A percentile compares a stretch with the other conserved stretches of the same genome.
phyloP scores from a whole-genome alignment of 2,797 vertebrate genomes.

The Enteromius fasciolatus region DNA sequence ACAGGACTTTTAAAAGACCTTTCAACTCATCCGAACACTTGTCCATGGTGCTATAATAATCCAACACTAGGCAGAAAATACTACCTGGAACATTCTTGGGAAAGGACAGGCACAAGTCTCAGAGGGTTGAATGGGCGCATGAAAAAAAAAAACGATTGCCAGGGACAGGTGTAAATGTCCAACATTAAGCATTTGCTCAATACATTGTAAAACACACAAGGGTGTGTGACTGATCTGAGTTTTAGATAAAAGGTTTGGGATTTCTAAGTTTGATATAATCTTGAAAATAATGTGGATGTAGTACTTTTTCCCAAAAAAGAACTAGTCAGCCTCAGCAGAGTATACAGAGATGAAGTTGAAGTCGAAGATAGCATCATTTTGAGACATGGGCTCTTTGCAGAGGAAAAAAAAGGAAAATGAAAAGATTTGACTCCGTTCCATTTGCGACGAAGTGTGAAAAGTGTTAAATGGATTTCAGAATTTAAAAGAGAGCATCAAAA shows the following conservation, averaged over 20 bases:
- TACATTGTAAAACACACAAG: slow-evolving; percentile 27
- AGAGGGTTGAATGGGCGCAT: slow-evolving; percentile 4
- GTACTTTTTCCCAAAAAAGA: slow-evolving; percentile 1
- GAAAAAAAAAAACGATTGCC: slow-evolving; percentile 45
- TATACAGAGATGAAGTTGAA: slow-evolving; percentile 17
- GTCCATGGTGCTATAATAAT: slow-evolving; percentile 64
- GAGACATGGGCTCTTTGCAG: slow-evolving; percentile 28
- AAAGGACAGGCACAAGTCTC: slow-evolving; percentile 44
- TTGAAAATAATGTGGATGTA: slow-evolving; percentile 22
- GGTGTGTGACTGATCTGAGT: not conserved
- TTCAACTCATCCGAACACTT: slow-evolving; percentile 49
- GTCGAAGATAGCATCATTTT: slow-evolving; percentile 26
- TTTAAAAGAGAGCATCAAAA: slow-evolving; percentile 40
- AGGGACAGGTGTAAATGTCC: slow-evolving; percentile 42
- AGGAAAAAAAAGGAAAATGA: not conserved
- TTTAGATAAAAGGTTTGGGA: slow-evolving; percentile 2
- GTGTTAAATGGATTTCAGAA: slow-evolving; percentile 44
- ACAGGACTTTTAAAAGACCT: slow-evolving; percentile 55
- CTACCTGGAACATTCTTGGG: slow-evolving; percentile 63
- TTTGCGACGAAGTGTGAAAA: slow-evolving; percentile 9
- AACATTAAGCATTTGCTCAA: slow-evolving; percentile 42
- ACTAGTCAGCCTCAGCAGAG: slow-evolving; percentile 28
- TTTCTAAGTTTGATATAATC: slow-evolving; percentile 14
- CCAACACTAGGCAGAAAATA: slow-evolving; percentile 67
- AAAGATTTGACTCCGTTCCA: slow-evolving; percentile 32